phyloP scores from a whole-genome alignment of 2,113 vertebrate species.

The Ictalurus punctatus region DNA sequence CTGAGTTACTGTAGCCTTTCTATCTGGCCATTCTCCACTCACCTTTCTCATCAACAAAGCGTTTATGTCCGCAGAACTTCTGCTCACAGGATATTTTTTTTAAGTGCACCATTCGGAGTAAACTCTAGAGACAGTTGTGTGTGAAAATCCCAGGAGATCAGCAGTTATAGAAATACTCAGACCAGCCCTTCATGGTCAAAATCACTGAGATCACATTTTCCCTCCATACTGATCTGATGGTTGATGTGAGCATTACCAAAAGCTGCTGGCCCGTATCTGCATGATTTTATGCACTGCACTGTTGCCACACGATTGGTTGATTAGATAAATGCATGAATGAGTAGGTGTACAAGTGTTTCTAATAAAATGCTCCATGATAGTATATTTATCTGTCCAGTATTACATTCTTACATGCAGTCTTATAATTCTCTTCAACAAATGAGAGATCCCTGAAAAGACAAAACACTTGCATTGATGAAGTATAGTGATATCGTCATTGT shows the following conservation, averaged over 20 bases:
- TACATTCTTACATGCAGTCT: background rate
- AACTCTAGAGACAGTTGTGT: background rate
- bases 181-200: background rate
- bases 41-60: background rate
- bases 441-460: background rate
- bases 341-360: background rate
- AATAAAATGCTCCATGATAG: background rate
- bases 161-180: background rate
- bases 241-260: background rate
- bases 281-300: background rate
- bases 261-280: background rate
- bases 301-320: background rate
- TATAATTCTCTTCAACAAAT: background rate
- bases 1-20: background rate
- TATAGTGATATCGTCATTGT: background rate
- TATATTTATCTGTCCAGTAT: background rate
- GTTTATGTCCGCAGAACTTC: background rate
- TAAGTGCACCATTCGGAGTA: background rate
- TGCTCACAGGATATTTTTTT: background rate
- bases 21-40: background rate
- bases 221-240: background rate
- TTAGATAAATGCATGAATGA: background rate
- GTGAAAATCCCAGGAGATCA: background rate
- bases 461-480: background rate
- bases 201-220: background rate